A percentile compares a stretch with the other conserved stretches of the same genome.
Conservation (phyloP, 92 coral and sea anemone genomes). For the Virgularia gustaviana region DNA sequence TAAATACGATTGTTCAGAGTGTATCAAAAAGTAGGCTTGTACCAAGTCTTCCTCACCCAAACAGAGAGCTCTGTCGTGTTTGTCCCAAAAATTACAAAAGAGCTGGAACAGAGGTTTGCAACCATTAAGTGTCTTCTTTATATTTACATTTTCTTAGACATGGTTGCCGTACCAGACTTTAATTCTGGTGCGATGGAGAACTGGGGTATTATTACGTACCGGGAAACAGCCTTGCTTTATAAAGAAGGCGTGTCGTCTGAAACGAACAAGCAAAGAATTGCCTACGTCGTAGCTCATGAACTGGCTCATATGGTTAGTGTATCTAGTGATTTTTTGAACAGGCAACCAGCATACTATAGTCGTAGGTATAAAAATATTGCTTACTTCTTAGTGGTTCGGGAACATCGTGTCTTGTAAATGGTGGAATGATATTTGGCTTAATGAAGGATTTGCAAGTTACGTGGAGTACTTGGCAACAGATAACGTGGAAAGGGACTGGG, state of each 20-base stretch:
- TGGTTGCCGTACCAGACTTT: slow-evolving; percentile 93
- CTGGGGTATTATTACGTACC: slow-evolving; percentile 92
- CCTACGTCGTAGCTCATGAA: slow-evolving; percentile 85
- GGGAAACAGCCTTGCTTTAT: slow-evolving; percentile 77
- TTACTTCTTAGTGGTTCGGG: slow-evolving; percentile 79
- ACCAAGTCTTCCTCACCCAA: too few species aligned
- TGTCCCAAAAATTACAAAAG: too few species aligned
- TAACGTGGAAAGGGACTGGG: slow-evolving; percentile 86
- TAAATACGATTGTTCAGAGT: too few species aligned
- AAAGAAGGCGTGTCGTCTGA: slow-evolving; percentile 81
- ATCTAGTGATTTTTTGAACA: background rate
- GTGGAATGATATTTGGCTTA: slow-evolving; percentile 98
- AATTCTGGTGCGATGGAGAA: slow-evolving; percentile 99
- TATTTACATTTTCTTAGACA: slow-evolving; percentile 47
- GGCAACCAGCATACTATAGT: background rate
- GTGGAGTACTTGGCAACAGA: slow-evolving; percentile 82
- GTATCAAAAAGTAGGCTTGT: too few species aligned
- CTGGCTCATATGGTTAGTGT: slow-evolving; percentile 88
- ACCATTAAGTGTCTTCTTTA: background rate
- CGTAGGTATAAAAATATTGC: background rate
- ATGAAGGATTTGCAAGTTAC: slow-evolving; percentile 94
- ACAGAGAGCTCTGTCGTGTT: too few species aligned
- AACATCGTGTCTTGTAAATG: slow-evolving; percentile 90
- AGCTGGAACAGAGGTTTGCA: background rate
- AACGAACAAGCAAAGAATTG: slow-evolving; percentile 66